Evolutionary conservation across 2,888 invertebrate genomes (phyloP), one percentile per base, ranked within the genome.

Genomic region (Vandiemenella viatica): DNA sequence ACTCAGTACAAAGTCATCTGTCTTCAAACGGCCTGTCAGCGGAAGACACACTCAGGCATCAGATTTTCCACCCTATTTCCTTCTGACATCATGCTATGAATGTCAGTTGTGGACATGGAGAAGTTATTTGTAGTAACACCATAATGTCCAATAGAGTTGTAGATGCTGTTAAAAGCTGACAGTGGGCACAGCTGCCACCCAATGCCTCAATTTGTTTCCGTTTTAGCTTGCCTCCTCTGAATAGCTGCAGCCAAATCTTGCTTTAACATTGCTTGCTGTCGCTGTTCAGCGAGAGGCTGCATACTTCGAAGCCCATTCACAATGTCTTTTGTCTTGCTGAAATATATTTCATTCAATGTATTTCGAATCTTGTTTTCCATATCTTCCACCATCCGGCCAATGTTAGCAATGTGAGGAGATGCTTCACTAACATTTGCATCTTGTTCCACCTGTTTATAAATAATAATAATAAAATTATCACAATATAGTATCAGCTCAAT

Each of bases 331-430:
- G 97, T 98, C 71, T 98, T 98, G 64, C 96, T 93, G 71, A 98
- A 98, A 70, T 98, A 98, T 60, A 98, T 97, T 68, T 96, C 95
- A 65, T 97, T 97, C 59, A 98, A 75, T 5, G 95, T 96, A 67
- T 90, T 91, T 58, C 98, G 80, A 64, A 98, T 98, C 75, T 97
- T 98, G 67, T 97, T 98, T 66, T 98, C 98, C 92, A 97, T 97
- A 61, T 98, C 97, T 70, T 99, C 98, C 0, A 98, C 93, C 89
- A 98, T 87, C 61, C 86, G 80, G 18, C 98, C 98, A 61, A 98
- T 98, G 69, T 98, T 99, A 46, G 90, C 95, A 63, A 98, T 95
- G 68, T 98, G 98, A 0, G 97, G 92, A 41, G 87, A 89, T 20
- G 89, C 82, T 58, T 98, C 97, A 61, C 84, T 89, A 17, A 96